Evolutionary conservation across 2,888 invertebrate species (phyloP), one percentile per base, ranked within the genome.

Genomic region (Platycheirus albimanus): DNA sequence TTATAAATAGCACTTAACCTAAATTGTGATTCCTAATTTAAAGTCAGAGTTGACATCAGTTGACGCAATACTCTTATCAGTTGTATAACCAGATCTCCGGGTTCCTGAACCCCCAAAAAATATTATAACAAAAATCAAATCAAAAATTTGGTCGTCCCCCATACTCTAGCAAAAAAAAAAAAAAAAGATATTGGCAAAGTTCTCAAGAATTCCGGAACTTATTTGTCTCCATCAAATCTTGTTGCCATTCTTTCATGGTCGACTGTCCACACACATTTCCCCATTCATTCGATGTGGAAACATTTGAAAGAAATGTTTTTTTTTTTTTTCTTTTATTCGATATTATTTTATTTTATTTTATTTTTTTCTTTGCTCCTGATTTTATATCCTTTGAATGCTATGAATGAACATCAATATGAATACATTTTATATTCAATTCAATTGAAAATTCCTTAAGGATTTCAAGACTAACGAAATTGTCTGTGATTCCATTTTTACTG

Each of bases 391-490:
- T 61, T 30, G 38, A 13, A 28, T 15, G 0, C 45, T 20, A 11
- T 72, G 72, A 78, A 52, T 67, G 58, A 78, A 51, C 72, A 72
- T 78, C 78, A 61, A 78, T 78, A 72, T 78, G 78, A 78, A 72
- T 72, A 78, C 66, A 54, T 78, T 67, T 78, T 67, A 72, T 72
- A 78, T 72, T 78, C 72, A 78, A 72, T 78, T 78, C 72, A 78
- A 72, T 78, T 72, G 61, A 67, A 78, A 78, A 78, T 72, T 78
- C 72, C 78, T 72, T 61, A 72, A 78, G 72, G 78, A 78, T 78
- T 58, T 69, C 66, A 66, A 72, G 56, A 66, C 58, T 28, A 58
- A 58, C 41, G 36, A 64, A 58, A 78, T 70, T 78, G 56, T 51
- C 58, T 47, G 72, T 66, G 64, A 45, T 72, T 78, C 45, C 66